Conservation (phyloP, 1,140 invertebrate genomes). For the Brachionus koreanus region DNA sequence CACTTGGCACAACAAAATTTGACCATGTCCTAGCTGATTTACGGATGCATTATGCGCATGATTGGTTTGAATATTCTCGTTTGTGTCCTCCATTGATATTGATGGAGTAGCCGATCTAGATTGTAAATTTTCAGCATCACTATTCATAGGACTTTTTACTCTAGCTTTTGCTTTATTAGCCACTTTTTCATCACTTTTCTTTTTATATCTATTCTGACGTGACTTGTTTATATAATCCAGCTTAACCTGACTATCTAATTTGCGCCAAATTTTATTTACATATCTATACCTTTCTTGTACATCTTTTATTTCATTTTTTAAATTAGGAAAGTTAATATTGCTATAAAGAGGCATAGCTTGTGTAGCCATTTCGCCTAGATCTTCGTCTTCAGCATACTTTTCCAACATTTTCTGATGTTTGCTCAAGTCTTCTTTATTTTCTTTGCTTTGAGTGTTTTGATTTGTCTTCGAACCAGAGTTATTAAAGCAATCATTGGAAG, state of each 20-base stretch:
- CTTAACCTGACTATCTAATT: constrained; percentile 69
- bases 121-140: neutral
- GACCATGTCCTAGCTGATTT: neutral
- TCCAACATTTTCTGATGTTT: constrained; percentile 75
- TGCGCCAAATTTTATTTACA: constrained; percentile 90
- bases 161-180: neutral
- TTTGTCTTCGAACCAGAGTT: constrained; percentile 63
- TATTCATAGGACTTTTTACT: constrained; percentile 2
- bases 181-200: constrained; percentile 38
- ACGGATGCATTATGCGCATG: neutral
- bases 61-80: neutral
- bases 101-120: neutral
- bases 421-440: constrained; percentile 49
- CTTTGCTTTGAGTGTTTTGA: constrained; percentile 33
- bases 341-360: constrained; percentile 94
- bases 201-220: constrained; percentile 16
- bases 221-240: constrained; percentile 31
- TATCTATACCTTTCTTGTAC: constrained; percentile 73
- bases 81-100: constrained; percentile 18
- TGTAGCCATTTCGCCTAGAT: constrained; percentile 80
- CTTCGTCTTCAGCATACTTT: constrained; percentile 94
- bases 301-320: constrained; percentile 84
- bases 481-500: constrained; percentile 61
- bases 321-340: constrained; percentile 86
- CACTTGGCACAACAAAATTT: constrained; percentile 1